Evolutionary conservation across 2,113 vertebrate species (phyloP).

Genomic region (Lophochroa leadbeateri): DNA sequence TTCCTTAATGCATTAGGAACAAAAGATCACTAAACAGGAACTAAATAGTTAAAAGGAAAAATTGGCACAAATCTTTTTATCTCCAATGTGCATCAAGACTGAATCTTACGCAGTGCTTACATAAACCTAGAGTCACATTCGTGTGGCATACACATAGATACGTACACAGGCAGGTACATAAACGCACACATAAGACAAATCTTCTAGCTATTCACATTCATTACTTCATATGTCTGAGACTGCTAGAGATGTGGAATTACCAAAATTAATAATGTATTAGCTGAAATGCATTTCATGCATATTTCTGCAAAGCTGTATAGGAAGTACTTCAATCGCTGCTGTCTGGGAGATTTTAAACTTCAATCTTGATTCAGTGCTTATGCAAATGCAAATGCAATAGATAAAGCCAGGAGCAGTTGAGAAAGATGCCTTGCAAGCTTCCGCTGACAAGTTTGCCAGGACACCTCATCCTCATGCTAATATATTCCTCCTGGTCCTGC

Average conservation of each 20-base stretch:
- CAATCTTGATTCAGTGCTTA: not conserved
- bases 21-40: not conserved
- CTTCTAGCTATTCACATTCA: not conserved
- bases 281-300: not conserved
- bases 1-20: not conserved
- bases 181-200: not conserved
- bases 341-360: not conserved
- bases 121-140: not conserved
- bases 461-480: not conserved
- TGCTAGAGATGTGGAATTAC: not conserved
- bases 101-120: not conserved
- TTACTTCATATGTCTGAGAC: not conserved
- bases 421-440: not conserved
- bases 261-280: slow-evolving; percentile 27
- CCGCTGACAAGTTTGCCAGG: not conserved
- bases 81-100: not conserved
- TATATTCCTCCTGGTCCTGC: not conserved
- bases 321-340: not conserved
- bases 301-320: slow-evolving; percentile 19
- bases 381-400: not conserved
- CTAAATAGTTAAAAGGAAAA: not conserved
- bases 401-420: not conserved
- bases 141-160: not conserved
- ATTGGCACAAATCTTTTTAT: not conserved
- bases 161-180: not conserved